Percentiles rank a stretch among this genome's conserved stretches.
These are phyloP conservation scores for Eulemur rufifrons DNA, from an alignment of 2,113 vertebrate genomes.

Conservation along the genomic window DNA sequence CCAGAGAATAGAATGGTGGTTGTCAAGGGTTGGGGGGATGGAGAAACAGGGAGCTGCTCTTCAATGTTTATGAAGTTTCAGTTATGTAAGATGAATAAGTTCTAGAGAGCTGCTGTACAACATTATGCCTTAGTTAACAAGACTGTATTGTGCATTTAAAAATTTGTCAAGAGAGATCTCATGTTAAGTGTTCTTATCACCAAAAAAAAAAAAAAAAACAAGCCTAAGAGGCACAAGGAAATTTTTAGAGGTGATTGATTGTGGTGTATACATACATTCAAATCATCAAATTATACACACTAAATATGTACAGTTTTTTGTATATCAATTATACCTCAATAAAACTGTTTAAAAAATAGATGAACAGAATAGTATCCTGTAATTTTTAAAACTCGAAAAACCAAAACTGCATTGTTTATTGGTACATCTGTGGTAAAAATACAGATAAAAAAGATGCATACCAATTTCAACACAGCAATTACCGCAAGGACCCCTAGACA, in stretches of 20 bases:
- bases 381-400: not conserved
- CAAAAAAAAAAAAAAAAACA: not conserved
- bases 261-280: not conserved
- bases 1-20: not conserved
- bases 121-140: not conserved
- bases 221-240: not conserved
- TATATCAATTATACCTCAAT: not conserved
- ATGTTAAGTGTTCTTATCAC: not conserved
- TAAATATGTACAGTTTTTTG: not conserved
- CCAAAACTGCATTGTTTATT: not conserved
- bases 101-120: not conserved
- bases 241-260: not conserved
- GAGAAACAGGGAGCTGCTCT: not conserved
- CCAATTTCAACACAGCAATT: not conserved
- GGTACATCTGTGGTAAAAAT: not conserved
- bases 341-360: not conserved
- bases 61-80: not conserved
- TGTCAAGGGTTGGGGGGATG: no score
- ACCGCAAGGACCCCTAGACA: not conserved
- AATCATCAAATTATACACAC: not conserved
- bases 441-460: not conserved
- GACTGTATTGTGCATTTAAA: not conserved
- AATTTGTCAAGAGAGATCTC: not conserved
- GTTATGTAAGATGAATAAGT: not conserved
- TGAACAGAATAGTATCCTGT: not conserved